phyloP scores from a whole-genome alignment of 2,888 invertebrate genomes.

The Corbicula japonica region DNA sequence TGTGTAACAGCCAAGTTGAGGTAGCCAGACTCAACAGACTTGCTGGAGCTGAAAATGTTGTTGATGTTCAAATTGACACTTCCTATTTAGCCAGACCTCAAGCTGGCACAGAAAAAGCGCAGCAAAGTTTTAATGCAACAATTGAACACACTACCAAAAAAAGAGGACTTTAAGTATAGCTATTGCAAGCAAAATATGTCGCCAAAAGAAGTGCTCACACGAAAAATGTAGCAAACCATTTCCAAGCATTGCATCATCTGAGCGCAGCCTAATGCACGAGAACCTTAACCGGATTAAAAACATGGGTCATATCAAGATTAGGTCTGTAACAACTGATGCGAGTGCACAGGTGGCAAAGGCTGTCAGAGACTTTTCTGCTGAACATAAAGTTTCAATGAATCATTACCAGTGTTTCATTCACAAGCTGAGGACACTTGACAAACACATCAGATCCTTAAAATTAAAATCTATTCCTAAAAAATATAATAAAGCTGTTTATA shows the following conservation, averaged over 20 bases:
- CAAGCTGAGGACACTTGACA: too few relatives aligned
- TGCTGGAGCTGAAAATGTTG: not conserved
- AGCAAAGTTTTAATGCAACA: conserved; percentile 1
- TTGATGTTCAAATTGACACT: conserved; percentile 2
- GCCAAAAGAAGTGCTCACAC: not conserved
- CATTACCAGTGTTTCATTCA: conserved; percentile 3
- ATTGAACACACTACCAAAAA: conserved; percentile 1
- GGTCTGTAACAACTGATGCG: conserved; percentile 7
- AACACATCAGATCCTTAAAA: not conserved
- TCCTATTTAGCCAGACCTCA: not conserved
- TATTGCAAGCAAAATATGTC: conserved; percentile 1
- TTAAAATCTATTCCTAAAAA: not conserved
- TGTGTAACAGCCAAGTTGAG: not conserved
- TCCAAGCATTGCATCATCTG: not conserved
- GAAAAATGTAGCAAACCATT: not conserved
- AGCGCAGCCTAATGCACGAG: not conserved
- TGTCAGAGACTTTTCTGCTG: too few relatives aligned
- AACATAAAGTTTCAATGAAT: conserved; percentile 1
- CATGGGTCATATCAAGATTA: not conserved
- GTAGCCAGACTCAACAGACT: not conserved
- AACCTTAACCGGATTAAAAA: not conserved
- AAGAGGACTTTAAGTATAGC: not conserved
- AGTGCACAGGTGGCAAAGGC: conserved; percentile 6
- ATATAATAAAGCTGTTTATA: conserved; percentile 1
- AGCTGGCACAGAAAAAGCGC: not conserved